Conservation (phyloP, 1,140 invertebrate species). For the Yoshiicerus persimilis region DNA sequence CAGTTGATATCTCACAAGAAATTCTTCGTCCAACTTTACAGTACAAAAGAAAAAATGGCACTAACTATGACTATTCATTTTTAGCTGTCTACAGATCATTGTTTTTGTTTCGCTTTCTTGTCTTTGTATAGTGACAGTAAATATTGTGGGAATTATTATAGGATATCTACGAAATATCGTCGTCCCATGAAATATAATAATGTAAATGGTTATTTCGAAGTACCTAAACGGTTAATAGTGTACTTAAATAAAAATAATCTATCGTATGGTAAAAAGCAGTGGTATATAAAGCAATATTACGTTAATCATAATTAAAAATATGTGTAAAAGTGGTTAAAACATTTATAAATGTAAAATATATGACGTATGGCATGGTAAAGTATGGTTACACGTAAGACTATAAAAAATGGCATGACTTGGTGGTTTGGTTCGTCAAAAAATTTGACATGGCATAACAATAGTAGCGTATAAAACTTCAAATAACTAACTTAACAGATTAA, state of each 20-base stretch:
- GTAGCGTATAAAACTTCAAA: background rate
- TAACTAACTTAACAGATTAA: background rate
- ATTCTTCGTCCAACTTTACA: slow-evolving; percentile 85
- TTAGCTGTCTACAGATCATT: background rate
- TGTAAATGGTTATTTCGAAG: too few relatives aligned
- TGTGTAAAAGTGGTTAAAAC: background rate
- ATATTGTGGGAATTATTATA: too few relatives aligned
- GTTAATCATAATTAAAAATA: background rate
- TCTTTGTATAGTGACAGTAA: background rate
- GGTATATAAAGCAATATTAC: background rate
- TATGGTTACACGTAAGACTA: background rate
- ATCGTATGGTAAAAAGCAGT: background rate
- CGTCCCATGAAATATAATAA: too few relatives aligned
- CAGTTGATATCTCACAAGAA: slow-evolving; percentile 93
- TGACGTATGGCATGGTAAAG: background rate
- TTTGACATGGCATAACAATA: background rate
- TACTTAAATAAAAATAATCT: background rate
- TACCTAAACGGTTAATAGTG: too few relatives aligned
- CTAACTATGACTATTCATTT: background rate
- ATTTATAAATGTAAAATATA: background rate
- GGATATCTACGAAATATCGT: too few relatives aligned
- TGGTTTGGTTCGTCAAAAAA: background rate
- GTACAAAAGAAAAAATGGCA: slow-evolving; percentile 38
- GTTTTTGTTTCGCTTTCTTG: background rate
- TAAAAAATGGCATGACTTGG: background rate